Base-by-base conservation (phyloP, 53 echinoderm and acorn worm species). In the Stichopus horrens region DNA sequence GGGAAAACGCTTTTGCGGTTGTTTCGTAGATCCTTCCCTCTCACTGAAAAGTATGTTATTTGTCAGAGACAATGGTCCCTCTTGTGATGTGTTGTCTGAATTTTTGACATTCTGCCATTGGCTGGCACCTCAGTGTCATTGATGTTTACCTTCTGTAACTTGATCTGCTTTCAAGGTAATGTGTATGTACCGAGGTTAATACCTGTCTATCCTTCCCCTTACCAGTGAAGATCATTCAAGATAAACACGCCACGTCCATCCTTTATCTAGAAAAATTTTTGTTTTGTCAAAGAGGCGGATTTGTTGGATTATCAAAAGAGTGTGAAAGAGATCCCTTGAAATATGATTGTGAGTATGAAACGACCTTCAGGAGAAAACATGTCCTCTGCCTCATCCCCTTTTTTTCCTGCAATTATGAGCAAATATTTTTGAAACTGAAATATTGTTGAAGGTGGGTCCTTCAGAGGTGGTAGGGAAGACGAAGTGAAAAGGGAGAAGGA, bases 131-230 rank as follows among this genome's bases (percentile, higher is more conserved):
- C 37, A 37, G 37, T 37, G 37, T 37, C 37, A 37, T 37, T 18
- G 11, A 18, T 71, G 71, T 71, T 71, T 71, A 71, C 71, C 20
- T 16, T 71, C 18, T 18, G 71, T 20, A 71, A 71, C 6, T 71
- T 71, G 18, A 71, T 71, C 71, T 71, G 71, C 71, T 71, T 71
- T 71, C 71, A 71, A 71, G 71, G 71, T 71, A 71, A 71, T 71
- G 71, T 18, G 71, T 71, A 21, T 71, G 19, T 37, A 37, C 37
- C 2, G 14, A n/a, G 71, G 71, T 20, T 16, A n/a, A 7, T 71
- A 71, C 71, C 19, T 71, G 71, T 71, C 19, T 71, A 71, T 71
- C n/a, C 19, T 71, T 71, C 19, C 19, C 37, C 37, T 37, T 37
- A 37, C 37, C 37, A 37, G 0, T 37, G 37, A 37, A 37, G 37